These are phyloP conservation scores for Rhipidura dahli DNA, from an alignment of 2,113 vertebrate genomes.

Conservation along the genomic window DNA sequence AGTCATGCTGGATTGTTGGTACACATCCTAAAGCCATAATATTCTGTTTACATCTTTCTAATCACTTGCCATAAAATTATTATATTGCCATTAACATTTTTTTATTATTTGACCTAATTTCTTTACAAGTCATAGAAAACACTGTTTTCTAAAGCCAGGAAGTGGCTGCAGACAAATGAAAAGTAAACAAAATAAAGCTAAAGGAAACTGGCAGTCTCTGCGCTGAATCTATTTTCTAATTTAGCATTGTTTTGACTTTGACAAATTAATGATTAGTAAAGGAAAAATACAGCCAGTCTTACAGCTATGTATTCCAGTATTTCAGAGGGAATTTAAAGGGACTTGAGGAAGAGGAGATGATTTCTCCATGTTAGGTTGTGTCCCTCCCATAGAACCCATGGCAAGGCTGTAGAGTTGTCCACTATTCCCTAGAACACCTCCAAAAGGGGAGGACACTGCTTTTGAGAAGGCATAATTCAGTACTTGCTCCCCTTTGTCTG, in stretches of 20 bases:
- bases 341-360: neutral
- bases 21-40: neutral
- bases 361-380: neutral
- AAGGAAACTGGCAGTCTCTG: neutral
- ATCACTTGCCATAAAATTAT: constrained; percentile 5
- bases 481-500: neutral
- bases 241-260: constrained; percentile 4
- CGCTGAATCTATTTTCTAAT: neutral
- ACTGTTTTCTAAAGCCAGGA: constrained; percentile 23
- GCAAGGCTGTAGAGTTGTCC: neutral
- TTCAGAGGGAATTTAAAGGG: neutral
- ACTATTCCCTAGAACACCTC: neutral
- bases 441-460: neutral
- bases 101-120: constrained; percentile 29
- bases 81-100: constrained; percentile 11
- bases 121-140: constrained; percentile 14
- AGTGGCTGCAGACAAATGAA: constrained; percentile 6
- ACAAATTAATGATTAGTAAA: neutral
- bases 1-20: neutral
- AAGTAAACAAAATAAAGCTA: constrained; percentile 47
- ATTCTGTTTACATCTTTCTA: neutral
- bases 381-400: rapidly evolving
- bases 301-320: neutral
- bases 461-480: neutral
- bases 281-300: neutral